Conservation (phyloP, 2,797 vertebrate genomes). For the Paguma larvata region DNA sequence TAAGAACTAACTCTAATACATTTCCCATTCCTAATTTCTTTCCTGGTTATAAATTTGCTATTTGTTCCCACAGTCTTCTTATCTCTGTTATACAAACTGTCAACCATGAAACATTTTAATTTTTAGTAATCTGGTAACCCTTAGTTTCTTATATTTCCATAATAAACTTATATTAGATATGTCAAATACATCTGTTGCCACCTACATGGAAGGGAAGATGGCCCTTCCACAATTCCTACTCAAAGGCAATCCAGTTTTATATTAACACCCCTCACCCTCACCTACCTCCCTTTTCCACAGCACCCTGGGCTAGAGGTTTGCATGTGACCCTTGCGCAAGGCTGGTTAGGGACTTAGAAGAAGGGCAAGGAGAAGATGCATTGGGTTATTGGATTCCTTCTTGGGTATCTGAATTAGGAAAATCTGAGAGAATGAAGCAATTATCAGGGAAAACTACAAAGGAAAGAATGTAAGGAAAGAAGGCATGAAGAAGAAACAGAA, state of each 20-base stretch:
- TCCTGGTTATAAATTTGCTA: slow-evolving; percentile 26
- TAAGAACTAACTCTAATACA: slow-evolving; percentile 41
- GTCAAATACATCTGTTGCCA: neutral
- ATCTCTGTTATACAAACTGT: neutral
- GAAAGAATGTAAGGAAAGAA: neutral
- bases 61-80: slow-evolving; percentile 31
- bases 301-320: neutral
- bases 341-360: neutral
- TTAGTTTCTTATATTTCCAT: slow-evolving; percentile 57
- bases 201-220: neutral
- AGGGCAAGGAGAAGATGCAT: neutral
- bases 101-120: slow-evolving; percentile 47
- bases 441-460: neutral
- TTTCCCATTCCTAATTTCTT: neutral
- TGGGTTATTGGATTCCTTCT: neutral
- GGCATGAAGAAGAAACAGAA: neutral
- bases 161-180: neutral
- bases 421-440: slow-evolving; percentile 24
- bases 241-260: neutral
- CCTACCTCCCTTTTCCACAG: neutral
- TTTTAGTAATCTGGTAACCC: slow-evolving; percentile 57
- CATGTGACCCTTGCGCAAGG: neutral
- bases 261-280: accelerated
- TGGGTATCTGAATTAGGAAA: neutral
- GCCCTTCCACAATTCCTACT: neutral